Evolutionary conservation across 2,113 vertebrate genomes (phyloP).

Genomic region (rabbit (Oryctolagus cuniculus)): DNA sequence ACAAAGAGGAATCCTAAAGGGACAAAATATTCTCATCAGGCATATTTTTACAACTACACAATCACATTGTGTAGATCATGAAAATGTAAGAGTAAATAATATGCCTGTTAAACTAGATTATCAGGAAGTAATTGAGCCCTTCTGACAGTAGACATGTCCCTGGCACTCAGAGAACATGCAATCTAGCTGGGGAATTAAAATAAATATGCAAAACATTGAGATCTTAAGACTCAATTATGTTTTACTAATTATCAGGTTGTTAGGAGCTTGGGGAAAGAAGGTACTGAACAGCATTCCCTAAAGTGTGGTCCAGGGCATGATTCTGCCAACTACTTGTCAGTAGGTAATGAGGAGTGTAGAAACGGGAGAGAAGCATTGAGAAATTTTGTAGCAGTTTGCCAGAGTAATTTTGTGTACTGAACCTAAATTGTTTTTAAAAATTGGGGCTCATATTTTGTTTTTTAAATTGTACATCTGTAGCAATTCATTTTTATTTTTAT

Average conservation of each 20-base stretch:
- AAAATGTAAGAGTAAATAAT: constrained; percentile 54
- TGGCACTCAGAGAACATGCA: neutral
- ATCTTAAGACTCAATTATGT: neutral
- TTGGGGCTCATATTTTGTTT: constrained; percentile 43
- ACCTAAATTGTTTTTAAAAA: constrained; percentile 11
- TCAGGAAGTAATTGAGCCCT: constrained; percentile 14
- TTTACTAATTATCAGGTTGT: neutral
- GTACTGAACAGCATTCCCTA: neutral
- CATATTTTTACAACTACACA: constrained; percentile 7
- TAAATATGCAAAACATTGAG: neutral
- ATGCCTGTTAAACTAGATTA: constrained; percentile 19
- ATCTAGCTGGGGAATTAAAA: neutral
- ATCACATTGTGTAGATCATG: constrained; percentile 44
- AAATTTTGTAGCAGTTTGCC: constrained; percentile 45
- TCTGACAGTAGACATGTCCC: neutral
- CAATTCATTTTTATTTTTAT: constrained; percentile 46
- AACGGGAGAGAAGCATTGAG: constrained; percentile 66
- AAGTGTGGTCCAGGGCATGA: neutral
- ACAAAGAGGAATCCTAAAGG: neutral
- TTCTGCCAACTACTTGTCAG: neutral
- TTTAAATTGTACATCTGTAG: constrained; percentile 51
- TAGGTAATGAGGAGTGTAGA: neutral
- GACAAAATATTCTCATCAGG: neutral
- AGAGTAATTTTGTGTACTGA: constrained; percentile 52
- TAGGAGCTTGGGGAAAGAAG: neutral